Percentiles rank a stretch among this genome's conserved stretches.
These are phyloP conservation scores for Pollenia angustigena DNA, from an alignment of 2,888 invertebrate genomes.

Conservation along the genomic window DNA sequence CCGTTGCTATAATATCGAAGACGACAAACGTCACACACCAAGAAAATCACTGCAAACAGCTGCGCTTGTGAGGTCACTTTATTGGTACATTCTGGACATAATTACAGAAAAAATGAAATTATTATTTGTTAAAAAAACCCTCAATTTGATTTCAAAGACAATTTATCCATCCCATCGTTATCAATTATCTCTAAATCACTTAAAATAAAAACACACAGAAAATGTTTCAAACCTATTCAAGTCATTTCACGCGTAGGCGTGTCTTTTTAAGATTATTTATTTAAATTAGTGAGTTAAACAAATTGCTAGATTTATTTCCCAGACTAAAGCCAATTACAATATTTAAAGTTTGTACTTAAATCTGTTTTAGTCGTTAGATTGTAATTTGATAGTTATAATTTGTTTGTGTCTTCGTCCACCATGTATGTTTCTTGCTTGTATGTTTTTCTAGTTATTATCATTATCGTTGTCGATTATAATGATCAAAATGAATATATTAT, in stretches of 20 bases:
- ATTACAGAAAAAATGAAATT: too few species aligned
- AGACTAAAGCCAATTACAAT: constrained; percentile 24
- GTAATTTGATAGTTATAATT: neutral
- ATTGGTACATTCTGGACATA: too few species aligned
- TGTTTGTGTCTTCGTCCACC: neutral
- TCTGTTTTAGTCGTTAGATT: neutral
- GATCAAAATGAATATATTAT: constrained; percentile 20
- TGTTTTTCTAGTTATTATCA: neutral
- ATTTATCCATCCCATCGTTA: too few species aligned
- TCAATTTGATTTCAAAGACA: too few species aligned
- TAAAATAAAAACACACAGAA: neutral
- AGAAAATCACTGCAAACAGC: too few species aligned
- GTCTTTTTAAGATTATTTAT: neutral
- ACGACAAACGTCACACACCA: too few species aligned
- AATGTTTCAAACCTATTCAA: neutral
- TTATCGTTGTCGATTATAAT: neutral
- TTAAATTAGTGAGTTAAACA: constrained; percentile 6
- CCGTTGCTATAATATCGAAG: too few species aligned
- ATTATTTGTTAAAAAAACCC: too few species aligned
- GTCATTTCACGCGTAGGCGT: neutral
- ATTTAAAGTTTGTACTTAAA: neutral
- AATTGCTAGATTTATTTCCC: constrained; percentile 3
- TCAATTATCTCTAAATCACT: too few species aligned
- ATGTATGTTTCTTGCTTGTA: neutral
- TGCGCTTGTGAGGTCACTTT: too few species aligned